Conservation (phyloP, 2,888 invertebrate species). For the Coleophora deauratella region DNA sequence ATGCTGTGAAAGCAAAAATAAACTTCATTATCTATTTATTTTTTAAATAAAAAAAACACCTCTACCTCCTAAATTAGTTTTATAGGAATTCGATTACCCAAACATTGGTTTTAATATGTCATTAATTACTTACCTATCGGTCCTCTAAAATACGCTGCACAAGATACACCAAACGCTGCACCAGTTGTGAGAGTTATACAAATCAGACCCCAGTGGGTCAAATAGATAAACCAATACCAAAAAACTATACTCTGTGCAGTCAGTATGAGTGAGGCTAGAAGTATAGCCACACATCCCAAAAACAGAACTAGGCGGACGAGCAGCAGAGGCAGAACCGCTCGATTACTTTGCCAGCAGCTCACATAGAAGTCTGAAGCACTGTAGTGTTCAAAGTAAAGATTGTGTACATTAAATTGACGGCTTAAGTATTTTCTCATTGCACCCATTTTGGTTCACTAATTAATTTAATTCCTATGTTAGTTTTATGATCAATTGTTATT, state of each 20-base stretch:
- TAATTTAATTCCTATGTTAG: no score
- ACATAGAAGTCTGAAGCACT: slow-evolving; percentile 41
- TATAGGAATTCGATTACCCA: not conserved
- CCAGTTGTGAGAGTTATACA: slow-evolving; percentile 39
- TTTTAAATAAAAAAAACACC: no score
- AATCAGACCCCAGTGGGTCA: slow-evolving; percentile 58
- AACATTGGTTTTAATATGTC: not conserved
- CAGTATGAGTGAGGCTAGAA: slow-evolving; percentile 36
- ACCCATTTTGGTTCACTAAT: slow-evolving; percentile 38
- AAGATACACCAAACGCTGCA: slow-evolving; percentile 38
- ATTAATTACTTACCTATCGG: slow-evolving; percentile 48
- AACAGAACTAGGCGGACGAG: slow-evolving; percentile 37
- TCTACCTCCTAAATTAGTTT: no score
- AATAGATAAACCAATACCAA: slow-evolving; percentile 44
- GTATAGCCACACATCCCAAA: slow-evolving; percentile 36
- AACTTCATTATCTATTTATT: no score
- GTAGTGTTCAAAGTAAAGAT: slow-evolving; percentile 39
- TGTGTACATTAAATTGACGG: slow-evolving; percentile 33
- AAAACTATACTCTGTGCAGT: slow-evolving; percentile 14
- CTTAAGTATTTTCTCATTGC: slow-evolving; percentile 39
- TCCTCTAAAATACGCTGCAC: slow-evolving; percentile 29
- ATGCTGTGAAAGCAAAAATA: no score
- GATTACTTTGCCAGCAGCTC: slow-evolving; percentile 39
- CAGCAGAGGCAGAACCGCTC: slow-evolving; percentile 38
- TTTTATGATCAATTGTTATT: no score